A percentile compares a stretch with the other conserved stretches of the same genome.
Conservation (phyloP, 2,113 vertebrate genomes). For the Jaculus jaculus region DNA sequence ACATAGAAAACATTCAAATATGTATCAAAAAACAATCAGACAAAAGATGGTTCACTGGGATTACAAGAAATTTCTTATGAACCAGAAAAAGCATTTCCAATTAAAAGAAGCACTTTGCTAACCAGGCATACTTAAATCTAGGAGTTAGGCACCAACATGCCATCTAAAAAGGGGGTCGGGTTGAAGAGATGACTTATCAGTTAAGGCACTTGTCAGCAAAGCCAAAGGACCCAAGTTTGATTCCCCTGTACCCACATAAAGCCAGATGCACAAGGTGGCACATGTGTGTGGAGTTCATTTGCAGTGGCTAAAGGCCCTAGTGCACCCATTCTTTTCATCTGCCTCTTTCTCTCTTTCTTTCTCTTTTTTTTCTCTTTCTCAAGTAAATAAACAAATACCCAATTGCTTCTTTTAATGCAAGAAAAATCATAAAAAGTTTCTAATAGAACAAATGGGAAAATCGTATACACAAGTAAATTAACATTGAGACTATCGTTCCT, state of each 20-base stretch:
- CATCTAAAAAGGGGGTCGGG: neutral
- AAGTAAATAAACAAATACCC: neutral
- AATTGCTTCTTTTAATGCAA: neutral
- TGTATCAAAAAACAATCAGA: neutral
- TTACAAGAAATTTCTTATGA: neutral
- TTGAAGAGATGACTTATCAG: too few species aligned
- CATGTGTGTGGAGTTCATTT: too few species aligned
- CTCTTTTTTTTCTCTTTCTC: too few species aligned
- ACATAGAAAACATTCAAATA: neutral
- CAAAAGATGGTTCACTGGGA: neutral
- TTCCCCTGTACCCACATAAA: too few species aligned
- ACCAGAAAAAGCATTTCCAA: constrained; percentile 10
- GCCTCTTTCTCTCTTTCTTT: too few species aligned
- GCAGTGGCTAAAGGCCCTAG: too few species aligned
- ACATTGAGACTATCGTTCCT: constrained; percentile 9
- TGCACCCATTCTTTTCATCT: too few species aligned
- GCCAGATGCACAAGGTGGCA: too few species aligned
- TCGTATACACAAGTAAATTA: neutral
- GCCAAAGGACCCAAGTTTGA: too few species aligned
- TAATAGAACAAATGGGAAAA: constrained; percentile 40
- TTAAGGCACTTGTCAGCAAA: too few species aligned
- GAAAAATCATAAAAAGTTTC: neutral
- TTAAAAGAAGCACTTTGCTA: neutral
- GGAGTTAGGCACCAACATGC: neutral
- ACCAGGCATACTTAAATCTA: neutral